Evolutionary conservation across 1,140 invertebrate genomes (phyloP), one percentile per base, ranked within the genome.

Genomic region (Conus ventricosus): DNA sequence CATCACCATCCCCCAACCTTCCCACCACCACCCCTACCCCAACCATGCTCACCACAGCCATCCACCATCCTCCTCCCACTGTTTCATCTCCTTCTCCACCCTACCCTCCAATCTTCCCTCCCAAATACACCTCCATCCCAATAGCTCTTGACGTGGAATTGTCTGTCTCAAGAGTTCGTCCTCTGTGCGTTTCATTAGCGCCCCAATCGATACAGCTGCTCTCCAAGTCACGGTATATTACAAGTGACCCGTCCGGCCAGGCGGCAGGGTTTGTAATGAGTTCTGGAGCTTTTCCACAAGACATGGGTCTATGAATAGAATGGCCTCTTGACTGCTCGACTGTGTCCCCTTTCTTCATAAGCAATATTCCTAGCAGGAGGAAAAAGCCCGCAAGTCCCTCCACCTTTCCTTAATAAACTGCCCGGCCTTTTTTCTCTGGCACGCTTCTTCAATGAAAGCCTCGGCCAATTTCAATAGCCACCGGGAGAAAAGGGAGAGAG

Each of bases 151-250:
- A 71, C 23, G 67, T 71, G 67, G 67, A 71, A 71, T 71, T 71
- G 67, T 71, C 67, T 71, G 67, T 71, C 67, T 71, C 67, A 71
- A 71, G 67, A 71, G 67, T 8, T 71, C 67, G 67, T 71, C 67
- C 20, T 71, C 67, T 23, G 11, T 71, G 67, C 67, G 67, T 71
- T 71, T 71, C n/a, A 71, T 71, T 71, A 71, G 67, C 4, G 67
- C 11, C 6, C 57, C 11, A 20, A 71, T 71, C 67, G 67, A 71
- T 71, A 71, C 67, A 71, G 13, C 67, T 23, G 67, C 67, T 71
- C 67, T 71, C 10, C 67, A 71, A 71, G 67, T 71, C 67, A 71
- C 67, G 67, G 67, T 71, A 71, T 71, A 71, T 71, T 71, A 71
- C 67, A 71, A 71, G 17, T 71, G 67, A 71, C 67, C 67, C 67